Evolutionary conservation across 2,113 vertebrate genomes (phyloP).

Genomic region (Halcyon malimbica): DNA sequence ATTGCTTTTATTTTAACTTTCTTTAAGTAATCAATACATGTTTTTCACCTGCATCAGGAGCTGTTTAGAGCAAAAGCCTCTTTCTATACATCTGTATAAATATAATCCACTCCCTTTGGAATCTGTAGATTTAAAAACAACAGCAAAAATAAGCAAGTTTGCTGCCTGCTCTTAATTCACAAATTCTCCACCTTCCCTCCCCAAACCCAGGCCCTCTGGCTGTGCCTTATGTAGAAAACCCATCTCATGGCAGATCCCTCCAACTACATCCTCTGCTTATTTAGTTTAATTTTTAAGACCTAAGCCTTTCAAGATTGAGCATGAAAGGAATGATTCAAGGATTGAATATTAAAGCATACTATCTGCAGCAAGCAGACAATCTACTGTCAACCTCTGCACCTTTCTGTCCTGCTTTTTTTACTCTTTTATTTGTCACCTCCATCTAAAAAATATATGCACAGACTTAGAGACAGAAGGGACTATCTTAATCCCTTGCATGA

Average conservation of each 20-base stretch:
- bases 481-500: neutral
- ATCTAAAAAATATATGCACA: neutral
- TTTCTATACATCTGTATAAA: slow-evolving; percentile 66
- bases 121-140: slow-evolving; percentile 43
- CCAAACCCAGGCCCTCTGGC: neutral
- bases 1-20: slow-evolving; percentile 85
- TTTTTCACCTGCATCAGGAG: slow-evolving; percentile 78
- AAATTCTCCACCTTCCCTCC: neutral
- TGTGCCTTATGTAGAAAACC: neutral
- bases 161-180: neutral
- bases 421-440: neutral
- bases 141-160: slow-evolving; percentile 16
- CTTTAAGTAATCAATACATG: slow-evolving; percentile 81
- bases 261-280: neutral
- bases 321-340: neutral
- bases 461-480: neutral
- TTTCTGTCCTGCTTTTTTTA: neutral
- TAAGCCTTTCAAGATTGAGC: neutral
- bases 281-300: neutral
- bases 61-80: slow-evolving; percentile 60
- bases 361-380: neutral
- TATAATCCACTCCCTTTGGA: slow-evolving; percentile 61
- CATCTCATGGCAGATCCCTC: neutral
- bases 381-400: neutral
- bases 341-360: neutral